Evolutionary conservation across 2,888 invertebrate species (phyloP).

Genomic region (Euclidia mi): DNA sequence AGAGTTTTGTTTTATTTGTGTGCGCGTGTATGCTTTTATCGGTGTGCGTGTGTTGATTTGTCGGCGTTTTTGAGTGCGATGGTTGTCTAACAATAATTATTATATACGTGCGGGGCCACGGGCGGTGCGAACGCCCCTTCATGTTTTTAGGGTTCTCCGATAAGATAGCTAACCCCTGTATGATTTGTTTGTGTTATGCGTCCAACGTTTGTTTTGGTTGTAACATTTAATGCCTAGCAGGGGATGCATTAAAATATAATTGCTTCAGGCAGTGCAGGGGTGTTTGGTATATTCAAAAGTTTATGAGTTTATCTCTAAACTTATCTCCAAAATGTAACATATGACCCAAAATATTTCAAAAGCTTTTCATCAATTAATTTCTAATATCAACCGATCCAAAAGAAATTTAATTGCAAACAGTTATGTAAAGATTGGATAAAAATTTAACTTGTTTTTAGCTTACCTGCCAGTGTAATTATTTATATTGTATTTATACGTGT

Average conservation of each 20-base stretch:
- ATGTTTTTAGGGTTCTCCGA: conserved; percentile 52
- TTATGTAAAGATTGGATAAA: too few species aligned
- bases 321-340: too few species aligned
- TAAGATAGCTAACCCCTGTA: conserved; percentile 52
- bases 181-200: conserved; percentile 51
- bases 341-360: too few species aligned
- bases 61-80: conserved; percentile 85
- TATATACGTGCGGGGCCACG: conserved; percentile 86
- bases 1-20: conserved; percentile 9
- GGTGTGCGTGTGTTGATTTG: conserved; percentile 68
- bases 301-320: background rate
- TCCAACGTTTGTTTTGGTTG: conserved; percentile 40
- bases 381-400: too few species aligned
- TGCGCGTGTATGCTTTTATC: conserved; percentile 46
- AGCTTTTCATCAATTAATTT: too few species aligned
- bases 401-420: too few species aligned
- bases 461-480: too few species aligned
- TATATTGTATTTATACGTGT: too few species aligned
- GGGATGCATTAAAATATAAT: conserved; percentile 30
- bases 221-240: conserved; percentile 31
- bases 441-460: too few species aligned
- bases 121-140: conserved; percentile 65
- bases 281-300: background rate
- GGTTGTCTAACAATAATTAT: conserved; percentile 88
- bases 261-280: conserved; percentile 11